A percentile compares a stretch with the other conserved stretches of the same genome.
phyloP scores from a whole-genome alignment of 2,113 vertebrate species.

The Pseudolaguvia tuberculata region DNA sequence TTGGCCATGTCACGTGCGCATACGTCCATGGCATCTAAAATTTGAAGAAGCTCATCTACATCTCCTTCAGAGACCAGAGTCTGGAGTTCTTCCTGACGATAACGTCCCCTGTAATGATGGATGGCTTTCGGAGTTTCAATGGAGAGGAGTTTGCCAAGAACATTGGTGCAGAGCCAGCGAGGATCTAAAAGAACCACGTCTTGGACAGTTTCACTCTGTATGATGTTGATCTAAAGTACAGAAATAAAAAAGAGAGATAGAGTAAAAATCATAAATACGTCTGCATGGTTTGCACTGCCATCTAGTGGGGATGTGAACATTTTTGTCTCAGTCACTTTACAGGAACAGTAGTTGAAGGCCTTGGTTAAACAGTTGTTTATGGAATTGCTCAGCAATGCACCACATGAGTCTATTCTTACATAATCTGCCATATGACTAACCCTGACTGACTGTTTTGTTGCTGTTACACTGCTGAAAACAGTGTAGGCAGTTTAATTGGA shows the following conservation, averaged over 20 bases:
- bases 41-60: constrained; percentile 90
- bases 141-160: constrained; percentile 86
- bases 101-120: constrained; percentile 95
- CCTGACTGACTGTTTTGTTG: constrained; percentile 23
- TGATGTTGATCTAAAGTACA: constrained; percentile 86
- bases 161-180: constrained; percentile 87
- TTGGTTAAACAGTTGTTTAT: neutral
- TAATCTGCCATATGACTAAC: constrained; percentile 41
- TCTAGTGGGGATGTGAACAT: neutral
- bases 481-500: constrained; percentile 29
- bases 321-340: neutral
- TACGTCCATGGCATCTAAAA: constrained; percentile 96
- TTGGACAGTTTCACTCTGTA: constrained; percentile 98
- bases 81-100: constrained; percentile 90
- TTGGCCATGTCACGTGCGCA: constrained; percentile 87
- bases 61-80: constrained; percentile 86
- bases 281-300: constrained; percentile 9
- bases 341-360: neutral
- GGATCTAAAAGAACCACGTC: constrained; percentile 96
- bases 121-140: constrained; percentile 92
- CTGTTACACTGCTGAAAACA: constrained; percentile 12
- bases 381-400: neutral
- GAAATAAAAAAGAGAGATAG: neutral
- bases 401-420: constrained; percentile 16
- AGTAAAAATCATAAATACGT: neutral